A percentile compares a stretch with the other conserved stretches of the same genome.
Conservation (phyloP, 1,140 invertebrate genomes). For the Trachymyrmex septentrionalis region DNA sequence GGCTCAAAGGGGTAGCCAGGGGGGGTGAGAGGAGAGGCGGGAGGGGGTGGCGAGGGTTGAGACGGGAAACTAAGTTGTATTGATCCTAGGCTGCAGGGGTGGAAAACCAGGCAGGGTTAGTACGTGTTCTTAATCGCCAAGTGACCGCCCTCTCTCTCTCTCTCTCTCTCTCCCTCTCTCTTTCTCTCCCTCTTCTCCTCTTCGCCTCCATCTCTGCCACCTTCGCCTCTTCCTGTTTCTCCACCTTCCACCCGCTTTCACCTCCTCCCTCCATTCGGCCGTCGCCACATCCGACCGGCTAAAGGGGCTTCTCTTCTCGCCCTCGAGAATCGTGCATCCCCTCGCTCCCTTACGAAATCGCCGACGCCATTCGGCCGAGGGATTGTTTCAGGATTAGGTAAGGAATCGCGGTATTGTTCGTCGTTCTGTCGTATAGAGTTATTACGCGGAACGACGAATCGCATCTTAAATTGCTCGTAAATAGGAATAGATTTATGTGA, state of each 20-base stretch:
- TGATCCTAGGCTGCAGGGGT: slow-evolving; percentile 86
- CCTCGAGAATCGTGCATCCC: slow-evolving; percentile 70
- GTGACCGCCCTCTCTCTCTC: slow-evolving; percentile 85
- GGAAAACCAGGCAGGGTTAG: slow-evolving; percentile 86
- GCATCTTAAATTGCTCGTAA: slow-evolving; percentile 34
- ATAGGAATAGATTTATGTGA: slow-evolving; percentile 11
- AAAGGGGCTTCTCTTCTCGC: slow-evolving; percentile 81
- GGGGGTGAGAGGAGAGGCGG: slow-evolving; percentile 76
- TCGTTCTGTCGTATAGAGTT: slow-evolving; percentile 55
- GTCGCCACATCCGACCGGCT: slow-evolving; percentile 75
- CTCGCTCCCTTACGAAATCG: slow-evolving; percentile 64
- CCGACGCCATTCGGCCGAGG: slow-evolving; percentile 82
- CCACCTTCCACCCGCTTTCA: slow-evolving; percentile 70
- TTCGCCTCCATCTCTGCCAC: slow-evolving; percentile 58
- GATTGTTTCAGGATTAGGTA: slow-evolving; percentile 84
- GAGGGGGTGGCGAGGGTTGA: slow-evolving; percentile 77
- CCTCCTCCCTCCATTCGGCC: slow-evolving; percentile 47
- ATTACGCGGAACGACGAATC: slow-evolving; percentile 59
- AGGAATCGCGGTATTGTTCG: slow-evolving; percentile 76
- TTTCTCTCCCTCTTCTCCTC: slow-evolving; percentile 62
- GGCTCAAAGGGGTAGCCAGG: slow-evolving; percentile 67
- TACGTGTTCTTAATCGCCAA: slow-evolving; percentile 88
- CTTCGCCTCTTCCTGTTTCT: slow-evolving; percentile 66
- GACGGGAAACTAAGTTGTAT: slow-evolving; percentile 87
- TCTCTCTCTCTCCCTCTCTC: slow-evolving; percentile 78